Percentiles rank a stretch among this genome's conserved stretches.
Evolutionary conservation across 1,140 invertebrate species (phyloP).

Genomic region (Cydia amplana): DNA sequence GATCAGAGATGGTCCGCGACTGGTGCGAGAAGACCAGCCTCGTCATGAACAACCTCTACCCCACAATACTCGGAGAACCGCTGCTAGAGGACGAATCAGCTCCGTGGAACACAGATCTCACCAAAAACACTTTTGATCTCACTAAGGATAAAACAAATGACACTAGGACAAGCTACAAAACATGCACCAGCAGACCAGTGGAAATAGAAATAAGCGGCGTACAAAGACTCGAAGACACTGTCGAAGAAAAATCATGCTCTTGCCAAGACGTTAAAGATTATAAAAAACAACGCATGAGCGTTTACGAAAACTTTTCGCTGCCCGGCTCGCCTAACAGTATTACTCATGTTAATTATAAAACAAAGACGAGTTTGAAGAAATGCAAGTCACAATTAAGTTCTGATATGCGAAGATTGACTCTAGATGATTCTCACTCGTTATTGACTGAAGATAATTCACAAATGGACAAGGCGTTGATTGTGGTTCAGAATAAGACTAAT

Average conservation of each 20-base stretch:
- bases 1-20: slow-evolving; percentile 69
- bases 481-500: slow-evolving; percentile 70
- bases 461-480: slow-evolving; percentile 59
- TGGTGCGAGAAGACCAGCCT: slow-evolving; percentile 71
- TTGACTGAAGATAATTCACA: slow-evolving; percentile 49
- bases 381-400: slow-evolving; percentile 37
- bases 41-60: slow-evolving; percentile 70
- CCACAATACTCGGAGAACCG: slow-evolving; percentile 64
- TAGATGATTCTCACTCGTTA: slow-evolving; percentile 44
- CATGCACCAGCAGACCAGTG: slow-evolving; percentile 53
- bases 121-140: slow-evolving; percentile 46
- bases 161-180: slow-evolving; percentile 56
- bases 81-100: slow-evolving; percentile 56
- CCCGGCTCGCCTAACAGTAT: slow-evolving; percentile 67
- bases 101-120: slow-evolving; percentile 47
- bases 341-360: slow-evolving; percentile 68
- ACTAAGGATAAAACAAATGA: slow-evolving; percentile 43
- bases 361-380: slow-evolving; percentile 63
- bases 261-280: slow-evolving; percentile 31
- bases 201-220: slow-evolving; percentile 69
- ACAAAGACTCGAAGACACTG: slow-evolving; percentile 58
- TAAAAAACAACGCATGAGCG: slow-evolving; percentile 51
- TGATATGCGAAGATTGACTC: slow-evolving; percentile 38
- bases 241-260: slow-evolving; percentile 42
- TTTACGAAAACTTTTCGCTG: slow-evolving; percentile 70